phyloP scores from a whole-genome alignment of 2,797 vertebrate species.

The Lerista edwardsae region DNA sequence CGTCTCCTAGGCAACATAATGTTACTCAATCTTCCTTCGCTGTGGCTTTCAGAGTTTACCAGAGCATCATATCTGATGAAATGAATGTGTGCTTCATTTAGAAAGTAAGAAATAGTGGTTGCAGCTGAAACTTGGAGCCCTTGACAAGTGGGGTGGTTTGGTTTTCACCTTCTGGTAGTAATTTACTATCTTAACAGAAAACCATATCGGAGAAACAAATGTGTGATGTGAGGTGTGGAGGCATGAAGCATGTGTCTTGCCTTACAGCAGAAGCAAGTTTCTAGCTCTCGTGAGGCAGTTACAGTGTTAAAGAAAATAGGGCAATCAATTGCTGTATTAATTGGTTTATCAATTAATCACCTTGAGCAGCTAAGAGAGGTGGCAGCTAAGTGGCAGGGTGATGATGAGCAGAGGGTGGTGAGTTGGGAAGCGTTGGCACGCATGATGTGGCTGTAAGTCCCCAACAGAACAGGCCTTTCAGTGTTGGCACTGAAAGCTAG shows the following conservation, averaged over 20 bases:
- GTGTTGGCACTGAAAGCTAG: background rate
- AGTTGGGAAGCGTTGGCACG: background rate
- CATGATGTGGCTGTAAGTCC: background rate
- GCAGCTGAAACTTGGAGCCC: background rate
- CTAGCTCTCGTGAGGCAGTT: background rate
- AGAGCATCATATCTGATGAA: slow-evolving; percentile 16
- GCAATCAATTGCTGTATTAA: no score
- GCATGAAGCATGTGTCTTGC: background rate
- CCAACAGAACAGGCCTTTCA: background rate
- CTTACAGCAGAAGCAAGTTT: background rate
- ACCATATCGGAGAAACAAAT: background rate
- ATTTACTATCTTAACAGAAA: background rate
- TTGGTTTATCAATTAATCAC: background rate
- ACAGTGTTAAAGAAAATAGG: background rate
- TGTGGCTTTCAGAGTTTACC: background rate
- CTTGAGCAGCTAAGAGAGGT: background rate
- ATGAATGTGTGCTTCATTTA: background rate
- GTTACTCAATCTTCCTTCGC: background rate
- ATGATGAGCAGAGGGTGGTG: no score
- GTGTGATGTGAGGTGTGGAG: background rate
- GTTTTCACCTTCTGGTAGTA: background rate
- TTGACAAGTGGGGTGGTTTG: background rate
- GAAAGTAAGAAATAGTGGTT: background rate
- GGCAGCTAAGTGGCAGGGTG: background rate
- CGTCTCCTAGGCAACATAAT: background rate